Evolutionary conservation across 2,113 vertebrate genomes (phyloP).

Genomic region (Alligator sinensis): DNA sequence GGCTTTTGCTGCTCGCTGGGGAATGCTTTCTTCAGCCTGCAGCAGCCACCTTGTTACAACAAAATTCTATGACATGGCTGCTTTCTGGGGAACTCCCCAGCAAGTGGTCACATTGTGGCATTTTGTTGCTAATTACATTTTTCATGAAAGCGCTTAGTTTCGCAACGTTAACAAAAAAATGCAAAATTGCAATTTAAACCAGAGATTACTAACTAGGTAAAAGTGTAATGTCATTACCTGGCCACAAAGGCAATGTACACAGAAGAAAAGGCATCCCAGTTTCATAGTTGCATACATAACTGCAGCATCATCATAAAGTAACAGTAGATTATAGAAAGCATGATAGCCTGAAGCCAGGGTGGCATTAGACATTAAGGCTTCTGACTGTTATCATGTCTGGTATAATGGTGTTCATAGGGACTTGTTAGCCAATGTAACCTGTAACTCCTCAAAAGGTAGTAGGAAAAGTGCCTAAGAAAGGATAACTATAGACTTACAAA

Average conservation of each 20-base stretch:
- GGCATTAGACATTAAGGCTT: conserved; percentile 43
- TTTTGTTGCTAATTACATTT: no score
- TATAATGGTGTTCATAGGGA: conserved; percentile 31
- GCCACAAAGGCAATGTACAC: not conserved
- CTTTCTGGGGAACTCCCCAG: no score
- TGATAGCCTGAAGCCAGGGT: conserved; percentile 41
- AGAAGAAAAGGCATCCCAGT: not conserved
- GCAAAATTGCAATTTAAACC: no score
- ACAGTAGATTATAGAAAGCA: conserved; percentile 17
- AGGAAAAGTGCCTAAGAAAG: conserved; percentile 2
- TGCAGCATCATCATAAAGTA: not conserved
- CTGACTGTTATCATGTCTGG: conserved; percentile 19
- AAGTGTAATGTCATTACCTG: no score
- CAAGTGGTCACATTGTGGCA: no score
- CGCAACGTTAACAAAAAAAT: no score
- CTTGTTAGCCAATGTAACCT: conserved; percentile 56
- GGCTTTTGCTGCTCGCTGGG: no score
- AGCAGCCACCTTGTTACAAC: no score
- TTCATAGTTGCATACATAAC: not conserved
- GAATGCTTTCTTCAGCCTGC: no score
- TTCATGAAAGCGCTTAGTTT: no score
- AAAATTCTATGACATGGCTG: no score
- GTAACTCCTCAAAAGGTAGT: conserved; percentile 24
- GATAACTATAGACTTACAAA: not conserved
- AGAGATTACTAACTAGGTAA: no score